Evolutionary conservation across 2,888 invertebrate genomes (phyloP).

Genomic region (Coleophora flavipennella): DNA sequence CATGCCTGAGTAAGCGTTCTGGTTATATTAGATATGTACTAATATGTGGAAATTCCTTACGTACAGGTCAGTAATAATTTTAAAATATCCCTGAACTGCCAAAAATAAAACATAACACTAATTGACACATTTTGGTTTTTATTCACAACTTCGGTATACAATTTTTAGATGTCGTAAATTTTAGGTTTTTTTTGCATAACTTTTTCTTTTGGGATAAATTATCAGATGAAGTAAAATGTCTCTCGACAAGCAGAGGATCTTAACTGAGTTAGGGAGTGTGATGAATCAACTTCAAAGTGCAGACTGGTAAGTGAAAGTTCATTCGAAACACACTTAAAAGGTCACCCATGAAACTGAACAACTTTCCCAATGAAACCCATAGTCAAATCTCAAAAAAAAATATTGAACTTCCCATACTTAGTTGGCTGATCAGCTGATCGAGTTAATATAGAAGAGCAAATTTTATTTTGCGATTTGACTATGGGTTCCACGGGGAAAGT

Average conservation of each 20-base stretch:
- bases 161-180: background rate
- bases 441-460: too few species aligned
- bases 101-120: constrained; percentile 10
- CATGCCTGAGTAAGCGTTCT: too few species aligned
- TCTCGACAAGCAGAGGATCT: constrained; percentile 54
- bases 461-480: too few species aligned
- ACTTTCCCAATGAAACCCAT: too few species aligned
- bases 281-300: constrained; percentile 59
- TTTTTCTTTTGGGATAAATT: constrained; percentile 5
- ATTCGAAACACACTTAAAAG: background rate
- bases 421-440: too few species aligned
- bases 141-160: background rate
- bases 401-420: too few species aligned
- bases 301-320: constrained; percentile 46
- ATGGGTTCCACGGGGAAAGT: too few species aligned
- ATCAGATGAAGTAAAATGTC: constrained; percentile 30
- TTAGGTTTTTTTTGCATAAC: background rate
- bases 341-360: too few species aligned
- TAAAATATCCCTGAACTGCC: background rate
- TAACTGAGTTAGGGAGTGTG: constrained; percentile 59
- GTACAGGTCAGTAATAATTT: too few species aligned
- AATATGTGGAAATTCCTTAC: too few species aligned
- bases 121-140: constrained; percentile 3
- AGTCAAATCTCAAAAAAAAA: too few species aligned
- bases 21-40: too few species aligned